Conservation (phyloP, 2,797 vertebrate species). For the Gastrophryne carolinensis region DNA sequence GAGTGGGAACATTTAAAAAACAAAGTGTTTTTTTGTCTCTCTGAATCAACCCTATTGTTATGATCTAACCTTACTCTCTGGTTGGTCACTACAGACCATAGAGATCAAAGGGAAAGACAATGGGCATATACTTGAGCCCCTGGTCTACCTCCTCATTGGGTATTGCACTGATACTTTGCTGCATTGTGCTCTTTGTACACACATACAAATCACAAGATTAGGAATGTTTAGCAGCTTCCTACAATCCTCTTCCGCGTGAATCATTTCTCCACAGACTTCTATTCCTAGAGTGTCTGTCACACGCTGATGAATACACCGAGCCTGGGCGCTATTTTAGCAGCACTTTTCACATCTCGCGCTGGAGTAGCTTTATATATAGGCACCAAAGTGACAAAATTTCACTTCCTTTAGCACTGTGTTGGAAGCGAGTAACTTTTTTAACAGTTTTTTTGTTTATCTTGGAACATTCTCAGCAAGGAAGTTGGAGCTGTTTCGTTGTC, state of each 20-base stretch:
- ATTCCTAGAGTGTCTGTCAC: conserved; percentile 58
- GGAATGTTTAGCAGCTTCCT: neutral
- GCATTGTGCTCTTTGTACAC: neutral
- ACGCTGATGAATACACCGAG: neutral
- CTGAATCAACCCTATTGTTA: too few species aligned
- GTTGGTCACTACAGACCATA: too few species aligned
- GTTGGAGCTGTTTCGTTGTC: too few species aligned
- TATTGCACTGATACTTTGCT: too few species aligned
- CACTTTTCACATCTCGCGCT: conserved; percentile 23
- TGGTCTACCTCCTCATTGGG: too few species aligned
- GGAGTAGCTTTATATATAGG: conserved; percentile 39
- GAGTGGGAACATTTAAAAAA: too few species aligned
- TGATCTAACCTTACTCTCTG: too few species aligned
- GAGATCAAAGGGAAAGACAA: too few species aligned
- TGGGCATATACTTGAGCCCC: too few species aligned
- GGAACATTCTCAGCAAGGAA: too few species aligned
- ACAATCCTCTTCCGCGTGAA: conserved; percentile 44
- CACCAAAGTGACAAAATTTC: conserved; percentile 21
- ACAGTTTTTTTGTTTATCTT: too few species aligned
- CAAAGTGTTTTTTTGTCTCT: too few species aligned
- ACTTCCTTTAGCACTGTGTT: conserved; percentile 14
- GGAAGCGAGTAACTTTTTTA: conserved; percentile 16
- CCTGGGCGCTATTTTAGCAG: conserved; percentile 50
- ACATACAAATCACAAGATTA: neutral
- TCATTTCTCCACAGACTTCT: conserved; percentile 58